A percentile compares a stretch with the other conserved stretches of the same genome.
Evolutionary conservation across 2,797 vertebrate species (phyloP).

Genomic region (Lates japonicus): DNA sequence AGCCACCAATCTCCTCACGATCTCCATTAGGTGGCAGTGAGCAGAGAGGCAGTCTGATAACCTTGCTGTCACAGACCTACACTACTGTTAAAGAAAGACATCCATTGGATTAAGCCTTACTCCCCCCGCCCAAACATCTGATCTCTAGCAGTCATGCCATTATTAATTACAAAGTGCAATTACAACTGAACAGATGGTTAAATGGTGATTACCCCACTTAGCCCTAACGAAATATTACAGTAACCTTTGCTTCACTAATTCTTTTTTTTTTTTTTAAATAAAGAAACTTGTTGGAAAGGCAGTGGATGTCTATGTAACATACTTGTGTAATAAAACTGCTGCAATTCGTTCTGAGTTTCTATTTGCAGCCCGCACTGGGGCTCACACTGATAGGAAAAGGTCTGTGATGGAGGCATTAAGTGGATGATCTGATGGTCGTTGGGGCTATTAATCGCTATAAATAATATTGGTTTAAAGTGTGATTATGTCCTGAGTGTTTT

Average conservation of each 20-base stretch:
- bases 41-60: constrained; percentile 82
- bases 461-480: background rate
- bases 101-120: constrained; percentile 89
- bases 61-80: constrained; percentile 86
- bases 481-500: background rate
- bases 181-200: constrained; percentile 74
- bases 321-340: no score
- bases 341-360: background rate
- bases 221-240: constrained; percentile 43
- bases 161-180: constrained; percentile 92
- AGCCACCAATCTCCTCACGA: constrained; percentile 67
- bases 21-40: constrained; percentile 80
- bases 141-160: constrained; percentile 87
- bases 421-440: background rate
- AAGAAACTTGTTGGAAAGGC: constrained; percentile 15
- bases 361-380: background rate
- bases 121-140: constrained; percentile 87
- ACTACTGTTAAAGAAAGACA: constrained; percentile 83
- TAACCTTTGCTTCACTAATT: constrained; percentile 35
- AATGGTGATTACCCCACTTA: constrained; percentile 57
- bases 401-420: background rate
- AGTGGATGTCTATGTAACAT: background rate
- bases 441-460: background rate
- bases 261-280: background rate
- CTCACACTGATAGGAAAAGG: background rate